These are phyloP conservation scores for Candoia aspera DNA, from an alignment of 2,113 vertebrate species.

Conservation along the genomic window DNA sequence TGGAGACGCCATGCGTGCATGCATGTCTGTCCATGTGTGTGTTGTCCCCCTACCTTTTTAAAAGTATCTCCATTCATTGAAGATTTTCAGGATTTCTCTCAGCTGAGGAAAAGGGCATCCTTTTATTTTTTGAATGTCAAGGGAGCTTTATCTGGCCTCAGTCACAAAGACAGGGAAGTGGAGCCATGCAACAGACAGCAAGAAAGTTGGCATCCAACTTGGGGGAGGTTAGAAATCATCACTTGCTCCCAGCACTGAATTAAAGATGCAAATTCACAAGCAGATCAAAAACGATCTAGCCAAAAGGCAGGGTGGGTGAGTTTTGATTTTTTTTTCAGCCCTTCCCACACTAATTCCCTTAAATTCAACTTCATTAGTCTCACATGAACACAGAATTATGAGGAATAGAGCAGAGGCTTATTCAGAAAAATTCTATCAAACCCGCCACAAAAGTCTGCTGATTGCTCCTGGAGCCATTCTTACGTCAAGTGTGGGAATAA, in stretches of 20 bases:
- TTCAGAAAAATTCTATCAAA: background rate
- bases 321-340: background rate
- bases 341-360: background rate
- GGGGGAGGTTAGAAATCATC: constrained; percentile 41
- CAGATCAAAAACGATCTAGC: constrained; percentile 21
- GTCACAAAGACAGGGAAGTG: constrained; percentile 43
- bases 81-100: background rate
- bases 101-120: constrained; percentile 29
- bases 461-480: background rate
- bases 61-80: background rate
- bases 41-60: background rate
- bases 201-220: constrained; percentile 52
- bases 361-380: background rate
- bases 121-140: constrained; percentile 49
- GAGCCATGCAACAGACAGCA: constrained; percentile 35
- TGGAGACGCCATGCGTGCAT: no score
- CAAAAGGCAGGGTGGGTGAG: background rate
- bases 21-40: background rate
- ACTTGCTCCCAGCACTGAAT: constrained; percentile 70
- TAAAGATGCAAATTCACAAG: constrained; percentile 72
- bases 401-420: background rate
- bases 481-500: background rate
- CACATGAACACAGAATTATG: background rate
- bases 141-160: constrained; percentile 69
- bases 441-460: background rate